A percentile compares a stretch with the other conserved stretches of the same genome.
phyloP scores from a whole-genome alignment of 2,113 vertebrate species.

The Echinops telfairi region DNA sequence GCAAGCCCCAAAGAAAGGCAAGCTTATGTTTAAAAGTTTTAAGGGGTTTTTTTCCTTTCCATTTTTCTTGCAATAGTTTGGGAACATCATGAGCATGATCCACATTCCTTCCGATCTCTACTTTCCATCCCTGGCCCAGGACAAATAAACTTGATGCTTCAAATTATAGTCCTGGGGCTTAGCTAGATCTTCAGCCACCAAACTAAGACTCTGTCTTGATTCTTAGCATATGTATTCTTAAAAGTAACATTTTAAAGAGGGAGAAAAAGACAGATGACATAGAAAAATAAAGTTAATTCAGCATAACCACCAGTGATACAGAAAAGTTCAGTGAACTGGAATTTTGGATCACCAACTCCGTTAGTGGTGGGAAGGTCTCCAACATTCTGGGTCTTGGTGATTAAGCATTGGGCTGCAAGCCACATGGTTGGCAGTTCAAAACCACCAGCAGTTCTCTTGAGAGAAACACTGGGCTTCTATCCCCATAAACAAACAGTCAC shows the following conservation, averaged over 20 bases:
- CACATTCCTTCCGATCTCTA: slow-evolving; percentile 40
- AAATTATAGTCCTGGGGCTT: background rate
- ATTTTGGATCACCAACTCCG: slow-evolving; percentile 1
- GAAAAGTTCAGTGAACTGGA: background rate
- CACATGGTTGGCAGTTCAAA: background rate
- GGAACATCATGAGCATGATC: slow-evolving; percentile 19
- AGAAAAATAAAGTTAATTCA: background rate
- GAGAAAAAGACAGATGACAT: background rate
- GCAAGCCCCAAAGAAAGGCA: slow-evolving; percentile 38
- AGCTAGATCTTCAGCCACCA: background rate
- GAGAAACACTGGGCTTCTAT: too few relatives aligned
- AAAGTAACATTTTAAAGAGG: background rate
- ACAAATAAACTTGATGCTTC: background rate
- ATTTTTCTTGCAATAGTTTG: slow-evolving; percentile 55
- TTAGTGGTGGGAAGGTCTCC: too few relatives aligned
- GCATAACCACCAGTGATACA: background rate
- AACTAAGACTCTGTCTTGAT: background rate
- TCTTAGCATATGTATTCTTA: background rate
- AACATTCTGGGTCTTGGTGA: too few relatives aligned
- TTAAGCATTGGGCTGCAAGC: too few relatives aligned
- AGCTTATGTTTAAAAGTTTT: slow-evolving; percentile 51
- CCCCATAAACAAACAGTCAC: too few relatives aligned
- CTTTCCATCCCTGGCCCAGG: background rate
- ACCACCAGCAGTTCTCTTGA: too few relatives aligned
- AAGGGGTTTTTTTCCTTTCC: background rate